These are phyloP conservation scores for Caenorhabditis sp. DNA, from an alignment of 2,888 invertebrate genomes.

Conservation along the genomic window DNA sequence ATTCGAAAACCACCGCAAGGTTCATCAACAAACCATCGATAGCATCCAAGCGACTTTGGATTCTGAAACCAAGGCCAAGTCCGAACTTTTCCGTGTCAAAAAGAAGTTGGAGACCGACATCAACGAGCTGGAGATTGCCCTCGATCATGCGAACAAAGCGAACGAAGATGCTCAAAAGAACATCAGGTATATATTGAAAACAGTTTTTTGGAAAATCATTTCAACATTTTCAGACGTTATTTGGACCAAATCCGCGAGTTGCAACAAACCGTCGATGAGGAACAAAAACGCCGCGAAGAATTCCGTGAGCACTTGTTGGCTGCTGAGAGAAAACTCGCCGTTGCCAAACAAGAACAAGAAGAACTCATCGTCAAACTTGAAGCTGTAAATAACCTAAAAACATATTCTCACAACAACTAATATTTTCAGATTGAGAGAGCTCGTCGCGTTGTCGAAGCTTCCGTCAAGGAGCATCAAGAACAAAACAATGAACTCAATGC, in stretches of 20 bases:
- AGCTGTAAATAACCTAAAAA: conserved; percentile 75
- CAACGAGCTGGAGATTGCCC: conserved; percentile 97
- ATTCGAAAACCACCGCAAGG: conserved; percentile 88
- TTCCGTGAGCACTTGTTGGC: conserved; percentile 86
- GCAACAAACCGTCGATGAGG: conserved; percentile 83
- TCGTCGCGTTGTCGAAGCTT: conserved; percentile 96
- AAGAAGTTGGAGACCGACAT: conserved; percentile 88
- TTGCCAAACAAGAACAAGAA: conserved; percentile 70
- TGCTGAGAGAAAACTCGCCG: conserved; percentile 84
- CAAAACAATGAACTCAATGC: conserved; percentile 94
- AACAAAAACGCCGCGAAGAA: conserved; percentile 96
- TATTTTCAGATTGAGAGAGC: conserved; percentile 84
- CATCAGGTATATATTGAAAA: conserved; percentile 44
- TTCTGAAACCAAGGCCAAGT: conserved; percentile 78
- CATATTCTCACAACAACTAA: not conserved
- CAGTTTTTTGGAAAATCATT: not conserved
- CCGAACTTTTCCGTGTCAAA: conserved; percentile 96
- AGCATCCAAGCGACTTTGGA: conserved; percentile 99
- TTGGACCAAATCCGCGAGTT: conserved; percentile 87
- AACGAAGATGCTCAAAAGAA: conserved; percentile 74
- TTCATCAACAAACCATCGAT: conserved; percentile 96
- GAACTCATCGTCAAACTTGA: conserved; percentile 96
- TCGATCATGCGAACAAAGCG: conserved; percentile 96
- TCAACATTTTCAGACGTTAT: conserved; percentile 82
- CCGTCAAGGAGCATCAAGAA: conserved; percentile 95